These are phyloP conservation scores for Misgurnus anguillicaudatus DNA, from an alignment of 2,113 vertebrate genomes.

Conservation along the genomic window DNA sequence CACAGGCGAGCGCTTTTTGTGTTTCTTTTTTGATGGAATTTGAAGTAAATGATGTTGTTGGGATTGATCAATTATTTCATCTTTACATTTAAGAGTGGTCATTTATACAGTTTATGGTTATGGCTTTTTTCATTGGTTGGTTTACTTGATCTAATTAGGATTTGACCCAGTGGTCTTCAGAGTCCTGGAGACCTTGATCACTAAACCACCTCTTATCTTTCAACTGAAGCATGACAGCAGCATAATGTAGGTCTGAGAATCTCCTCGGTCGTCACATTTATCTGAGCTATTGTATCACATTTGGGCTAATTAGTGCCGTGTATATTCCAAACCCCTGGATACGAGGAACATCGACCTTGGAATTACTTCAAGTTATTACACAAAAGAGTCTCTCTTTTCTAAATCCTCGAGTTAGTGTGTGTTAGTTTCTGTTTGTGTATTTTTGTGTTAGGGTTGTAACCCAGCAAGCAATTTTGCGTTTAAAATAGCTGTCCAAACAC, in stretches of 20 bases:
- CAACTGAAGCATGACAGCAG: slow-evolving; percentile 22
- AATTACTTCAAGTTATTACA: slow-evolving; percentile 60
- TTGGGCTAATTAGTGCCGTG: slow-evolving; percentile 64
- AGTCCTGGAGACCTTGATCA: slow-evolving; percentile 20
- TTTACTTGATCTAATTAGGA: slow-evolving; percentile 28
- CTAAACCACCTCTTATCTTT: slow-evolving; percentile 5
- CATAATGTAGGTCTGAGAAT: slow-evolving; percentile 18
- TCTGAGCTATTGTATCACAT: slow-evolving; percentile 60
- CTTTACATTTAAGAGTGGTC: not conserved
- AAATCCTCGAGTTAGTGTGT: not conserved
- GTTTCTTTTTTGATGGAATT: not conserved
- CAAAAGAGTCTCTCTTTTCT: slow-evolving; percentile 30
- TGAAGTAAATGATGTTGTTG: not conserved
- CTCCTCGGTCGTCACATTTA: slow-evolving; percentile 34
- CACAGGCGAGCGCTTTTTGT: not conserved
- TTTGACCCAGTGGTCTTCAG: not conserved
- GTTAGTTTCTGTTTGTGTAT: too few relatives aligned
- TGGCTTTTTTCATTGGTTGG: not conserved
- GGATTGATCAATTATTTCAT: not conserved
- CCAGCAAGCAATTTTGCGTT: too few relatives aligned
- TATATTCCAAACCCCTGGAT: slow-evolving; percentile 57
- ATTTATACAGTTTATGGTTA: not conserved
- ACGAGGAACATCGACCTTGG: slow-evolving; percentile 61
- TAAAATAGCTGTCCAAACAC: too few relatives aligned
- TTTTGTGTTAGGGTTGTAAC: not conserved